Evolutionary conservation across 2,797 vertebrate genomes (phyloP).

Genomic region (Mormyrops boulengeri): DNA sequence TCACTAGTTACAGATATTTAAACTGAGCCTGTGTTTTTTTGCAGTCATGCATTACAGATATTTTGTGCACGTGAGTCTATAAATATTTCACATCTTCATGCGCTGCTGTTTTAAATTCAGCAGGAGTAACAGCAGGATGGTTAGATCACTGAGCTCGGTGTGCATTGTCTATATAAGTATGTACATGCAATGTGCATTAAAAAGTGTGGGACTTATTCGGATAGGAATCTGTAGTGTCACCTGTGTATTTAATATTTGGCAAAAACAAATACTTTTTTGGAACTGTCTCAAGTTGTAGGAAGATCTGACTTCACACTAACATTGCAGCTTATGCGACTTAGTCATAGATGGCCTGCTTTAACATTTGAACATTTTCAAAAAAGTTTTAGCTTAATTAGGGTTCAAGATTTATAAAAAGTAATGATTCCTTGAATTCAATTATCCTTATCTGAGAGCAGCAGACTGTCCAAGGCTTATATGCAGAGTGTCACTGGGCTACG

Average conservation of each 20-base stretch:
- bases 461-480: background rate
- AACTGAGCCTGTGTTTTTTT: background rate
- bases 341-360: background rate
- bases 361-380: background rate
- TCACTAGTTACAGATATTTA: background rate
- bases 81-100: background rate
- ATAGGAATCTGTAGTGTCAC: background rate
- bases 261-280: background rate
- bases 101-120: background rate
- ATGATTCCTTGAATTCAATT: background rate
- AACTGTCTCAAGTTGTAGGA: background rate
- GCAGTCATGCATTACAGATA: background rate
- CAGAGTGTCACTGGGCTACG: background rate
- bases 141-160: background rate
- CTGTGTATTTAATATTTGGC: background rate
- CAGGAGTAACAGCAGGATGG: background rate
- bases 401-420: background rate
- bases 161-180: background rate
- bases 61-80: background rate
- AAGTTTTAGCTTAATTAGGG: background rate
- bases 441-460: background rate
- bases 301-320: background rate
- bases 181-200: background rate
- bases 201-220: background rate
- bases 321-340: background rate